Evolutionary conservation across 1,140 invertebrate genomes (phyloP), one percentile per base, ranked within the genome.

Genomic region (Drosophila cardini): DNA sequence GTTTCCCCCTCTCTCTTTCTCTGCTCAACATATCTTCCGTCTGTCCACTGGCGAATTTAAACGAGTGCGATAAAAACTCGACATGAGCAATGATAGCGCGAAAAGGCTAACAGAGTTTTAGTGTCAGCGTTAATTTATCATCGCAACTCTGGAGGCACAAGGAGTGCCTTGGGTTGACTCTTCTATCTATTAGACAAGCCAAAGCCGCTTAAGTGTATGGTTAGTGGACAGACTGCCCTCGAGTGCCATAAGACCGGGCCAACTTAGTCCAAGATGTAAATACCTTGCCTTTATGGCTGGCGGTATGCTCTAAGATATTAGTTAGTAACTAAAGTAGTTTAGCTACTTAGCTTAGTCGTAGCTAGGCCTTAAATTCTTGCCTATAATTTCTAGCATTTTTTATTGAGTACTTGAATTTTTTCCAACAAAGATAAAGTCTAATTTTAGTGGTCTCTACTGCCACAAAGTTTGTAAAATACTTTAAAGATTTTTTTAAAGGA

Each of bases 91-190:
- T 82, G 81, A 90, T 86, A 75, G 76, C 65, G 81, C 57, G 62
- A 68, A 90, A 69, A 75, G 81, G 82, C 79, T 80, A 82, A 90
- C 86, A 86, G 79, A 70, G 78, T 77, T 71, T 90, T 90, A 90
- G 85, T 86, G 86, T 90, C 86, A 76, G 85, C 67, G 74, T 72
- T 82, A 82, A 90, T 90, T 90, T 82, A 84, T 81, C 80, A 84
- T 38, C 36, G 30, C 7, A 11, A 38, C 40, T 30, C 48, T 2
- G 42, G 21, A n/a, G 46, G 34, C 32, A 9, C 36, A 50, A 50
- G 46, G 60, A 64, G 43, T 38, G 61, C 15, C 69, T 11, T 38
- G 18, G 15, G 34, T 30, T 11, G 64, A 16, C 38, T 55, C 16
- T 4, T 32, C 2, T 45, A 34, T 50, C 56, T 73, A 73, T 73